Percentiles rank a stretch among this genome's conserved stretches.
These are phyloP conservation scores for Hydraecia micacea DNA, from an alignment of 2,888 invertebrate genomes.

Conservation along the genomic window DNA sequence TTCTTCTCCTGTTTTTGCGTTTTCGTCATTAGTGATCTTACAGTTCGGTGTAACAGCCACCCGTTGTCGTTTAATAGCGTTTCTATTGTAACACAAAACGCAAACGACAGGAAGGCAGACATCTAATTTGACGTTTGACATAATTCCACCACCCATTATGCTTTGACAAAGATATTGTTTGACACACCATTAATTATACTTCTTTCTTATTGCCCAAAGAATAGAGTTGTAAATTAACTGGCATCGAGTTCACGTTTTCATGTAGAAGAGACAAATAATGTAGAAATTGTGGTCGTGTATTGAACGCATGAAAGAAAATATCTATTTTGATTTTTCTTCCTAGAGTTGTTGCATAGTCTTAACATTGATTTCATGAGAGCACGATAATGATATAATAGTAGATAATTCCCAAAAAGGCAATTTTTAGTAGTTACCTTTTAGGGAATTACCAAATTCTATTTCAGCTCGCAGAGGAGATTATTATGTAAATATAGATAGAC, in stretches of 20 bases:
- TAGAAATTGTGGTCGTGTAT: conserved; percentile 53
- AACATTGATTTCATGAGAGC: not conserved
- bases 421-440: too few species aligned
- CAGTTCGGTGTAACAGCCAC: conserved; percentile 71
- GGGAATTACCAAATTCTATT: too few species aligned
- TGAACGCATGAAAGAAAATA: conserved; percentile 54
- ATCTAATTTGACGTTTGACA: conserved; percentile 89
- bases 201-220: conserved; percentile 54
- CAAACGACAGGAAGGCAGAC: conserved; percentile 85
- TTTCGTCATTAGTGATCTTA: conserved; percentile 23
- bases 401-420: too few species aligned
- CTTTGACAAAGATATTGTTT: conserved; percentile 76
- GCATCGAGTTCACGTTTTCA: conserved; percentile 39
- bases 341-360: conserved; percentile 13
- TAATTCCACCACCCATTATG: conserved; percentile 82
- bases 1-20: not conserved
- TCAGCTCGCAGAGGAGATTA: not conserved
- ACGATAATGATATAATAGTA: not conserved
- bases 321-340: conserved; percentile 55
- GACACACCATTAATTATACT: conserved; percentile 65
- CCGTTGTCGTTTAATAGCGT: conserved; percentile 78
- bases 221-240: conserved; percentile 58
- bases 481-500: not conserved
- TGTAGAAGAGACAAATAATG: conserved; percentile 52
- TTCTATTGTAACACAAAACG: conserved; percentile 85